Conservation (phyloP, 2,113 vertebrate genomes). For the Cnemophilus loriae region DNA sequence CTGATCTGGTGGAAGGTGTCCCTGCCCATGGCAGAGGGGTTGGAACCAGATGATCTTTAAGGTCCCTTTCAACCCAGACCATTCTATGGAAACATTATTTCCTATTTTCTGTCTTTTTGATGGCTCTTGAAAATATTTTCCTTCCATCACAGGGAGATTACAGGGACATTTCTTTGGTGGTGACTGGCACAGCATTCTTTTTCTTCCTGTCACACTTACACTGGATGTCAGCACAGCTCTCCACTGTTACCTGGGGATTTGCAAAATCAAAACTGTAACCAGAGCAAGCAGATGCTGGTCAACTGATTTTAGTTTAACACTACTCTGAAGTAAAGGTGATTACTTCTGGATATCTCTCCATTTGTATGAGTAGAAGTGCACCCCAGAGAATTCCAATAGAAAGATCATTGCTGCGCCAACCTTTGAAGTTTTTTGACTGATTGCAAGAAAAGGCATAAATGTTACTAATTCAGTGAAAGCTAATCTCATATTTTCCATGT, state of each 20-base stretch:
- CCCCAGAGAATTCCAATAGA: background rate
- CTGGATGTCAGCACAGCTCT: background rate
- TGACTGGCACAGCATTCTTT: background rate
- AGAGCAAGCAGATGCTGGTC: background rate
- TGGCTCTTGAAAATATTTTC: slow-evolving; percentile 19
- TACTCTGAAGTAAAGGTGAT: background rate
- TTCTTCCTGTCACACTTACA: background rate
- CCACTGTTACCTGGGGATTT: background rate
- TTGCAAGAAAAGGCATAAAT: background rate
- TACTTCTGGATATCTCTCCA: background rate
- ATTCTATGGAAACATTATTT: slow-evolving; percentile 43
- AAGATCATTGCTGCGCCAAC: background rate
- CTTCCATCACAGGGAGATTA: slow-evolving; percentile 12
- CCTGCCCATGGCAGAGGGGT: fast-evolving
- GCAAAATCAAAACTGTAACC: background rate
- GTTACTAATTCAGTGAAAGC: background rate
- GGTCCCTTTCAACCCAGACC: background rate
- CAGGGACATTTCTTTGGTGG: background rate
- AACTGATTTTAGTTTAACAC: background rate
- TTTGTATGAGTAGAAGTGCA: background rate
- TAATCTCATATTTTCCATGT: background rate
- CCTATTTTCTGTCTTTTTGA: slow-evolving; percentile 38
- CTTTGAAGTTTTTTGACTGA: background rate
- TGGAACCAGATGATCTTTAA: background rate
- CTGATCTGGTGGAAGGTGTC: background rate